Conservation (phyloP, 1,140 invertebrate species). For the Drosophila rhopaloa region DNA sequence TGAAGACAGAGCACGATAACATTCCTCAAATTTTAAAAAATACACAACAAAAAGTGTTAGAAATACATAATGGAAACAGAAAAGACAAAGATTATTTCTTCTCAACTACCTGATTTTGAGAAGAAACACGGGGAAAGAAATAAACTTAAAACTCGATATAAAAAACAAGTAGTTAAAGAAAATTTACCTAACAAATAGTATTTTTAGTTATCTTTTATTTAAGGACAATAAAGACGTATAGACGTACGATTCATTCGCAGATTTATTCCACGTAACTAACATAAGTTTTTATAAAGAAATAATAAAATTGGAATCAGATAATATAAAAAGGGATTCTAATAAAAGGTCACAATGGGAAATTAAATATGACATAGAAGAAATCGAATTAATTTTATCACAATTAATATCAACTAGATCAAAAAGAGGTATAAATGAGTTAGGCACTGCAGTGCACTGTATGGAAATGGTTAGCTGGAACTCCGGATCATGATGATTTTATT, state of each 20-base stretch:
- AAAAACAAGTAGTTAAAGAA: conserved; percentile 1
- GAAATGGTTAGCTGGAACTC: no score
- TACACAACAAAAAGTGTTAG: conserved; percentile 8
- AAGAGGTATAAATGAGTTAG: no score
- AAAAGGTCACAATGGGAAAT: conserved; percentile 1
- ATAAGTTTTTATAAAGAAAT: conserved; percentile 12
- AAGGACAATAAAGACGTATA: conserved; percentile 1
- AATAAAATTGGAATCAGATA: conserved; percentile 1
- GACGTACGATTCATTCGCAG: neutral
- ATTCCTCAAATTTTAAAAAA: no score
- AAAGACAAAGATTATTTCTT: neutral
- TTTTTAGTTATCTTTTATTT: conserved; percentile 3
- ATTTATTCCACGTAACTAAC: conserved; percentile 2
- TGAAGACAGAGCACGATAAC: neutral
- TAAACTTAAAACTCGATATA: conserved; percentile 6
- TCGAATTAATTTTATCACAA: no score
- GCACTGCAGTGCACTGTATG: no score
- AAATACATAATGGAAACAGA: conserved; percentile 1
- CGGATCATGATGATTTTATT: no score
- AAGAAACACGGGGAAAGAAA: conserved; percentile 13
- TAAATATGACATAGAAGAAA: no score
- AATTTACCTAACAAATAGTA: neutral
- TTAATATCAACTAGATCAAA: no score
- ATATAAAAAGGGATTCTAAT: conserved; percentile 7
- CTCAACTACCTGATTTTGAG: no score